phyloP scores from a whole-genome alignment of 2,797 vertebrate genomes.

The Syngnathus acus region DNA sequence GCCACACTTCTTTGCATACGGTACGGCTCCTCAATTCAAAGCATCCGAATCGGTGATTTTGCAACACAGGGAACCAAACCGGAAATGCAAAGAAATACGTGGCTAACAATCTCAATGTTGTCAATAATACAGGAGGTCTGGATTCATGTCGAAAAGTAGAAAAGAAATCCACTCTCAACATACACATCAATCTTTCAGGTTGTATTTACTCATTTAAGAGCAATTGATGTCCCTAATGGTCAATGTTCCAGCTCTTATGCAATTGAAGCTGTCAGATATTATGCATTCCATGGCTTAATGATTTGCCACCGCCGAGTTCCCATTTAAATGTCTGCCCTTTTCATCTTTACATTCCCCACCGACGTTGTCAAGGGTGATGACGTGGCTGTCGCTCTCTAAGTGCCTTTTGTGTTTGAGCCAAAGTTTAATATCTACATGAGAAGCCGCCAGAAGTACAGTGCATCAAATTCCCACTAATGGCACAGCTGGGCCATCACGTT shows the following conservation, averaged over 20 bases:
- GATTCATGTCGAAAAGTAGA: too few species aligned
- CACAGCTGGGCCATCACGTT: neutral
- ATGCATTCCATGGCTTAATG: neutral
- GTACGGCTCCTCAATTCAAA: neutral
- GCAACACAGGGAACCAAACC: neutral
- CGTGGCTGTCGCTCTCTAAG: constrained; percentile 1
- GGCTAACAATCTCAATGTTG: neutral
- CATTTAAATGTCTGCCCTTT: constrained; percentile 3
- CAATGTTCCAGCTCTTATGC: neutral
- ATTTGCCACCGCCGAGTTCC: neutral
- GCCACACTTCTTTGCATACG: neutral
- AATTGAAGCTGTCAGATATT: constrained; percentile 2
- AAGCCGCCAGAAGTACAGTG: constrained; percentile 3
- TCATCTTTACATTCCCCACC: neutral
- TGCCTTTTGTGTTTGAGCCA: constrained; percentile 7
- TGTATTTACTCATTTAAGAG: constrained; percentile 1
- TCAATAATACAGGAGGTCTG: too few species aligned
- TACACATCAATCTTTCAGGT: neutral
- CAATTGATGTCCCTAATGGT: neutral
- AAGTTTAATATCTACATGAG: constrained; percentile 6
- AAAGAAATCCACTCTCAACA: neutral
- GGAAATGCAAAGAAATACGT: neutral
- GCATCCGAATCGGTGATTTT: neutral
- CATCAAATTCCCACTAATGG: neutral
- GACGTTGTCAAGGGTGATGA: constrained; percentile 6